A percentile compares a stretch with the other conserved stretches of the same genome.
phyloP scores from a whole-genome alignment of 2,113 vertebrate genomes.

The Stictonetta naevosa region DNA sequence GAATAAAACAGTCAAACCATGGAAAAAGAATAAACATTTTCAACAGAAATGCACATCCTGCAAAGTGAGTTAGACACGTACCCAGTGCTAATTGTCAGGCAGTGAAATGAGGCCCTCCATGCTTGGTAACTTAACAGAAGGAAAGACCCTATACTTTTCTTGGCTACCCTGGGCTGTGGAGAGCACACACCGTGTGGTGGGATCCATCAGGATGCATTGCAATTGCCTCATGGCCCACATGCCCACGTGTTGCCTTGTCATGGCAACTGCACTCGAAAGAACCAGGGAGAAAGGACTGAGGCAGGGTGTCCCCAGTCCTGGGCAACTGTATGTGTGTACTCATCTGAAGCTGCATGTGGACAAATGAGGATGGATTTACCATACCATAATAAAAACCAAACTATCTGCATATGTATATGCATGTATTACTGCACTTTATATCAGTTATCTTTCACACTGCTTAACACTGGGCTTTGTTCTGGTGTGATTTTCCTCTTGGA shows the following conservation, averaged over 20 bases:
- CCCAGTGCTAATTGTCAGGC: background rate
- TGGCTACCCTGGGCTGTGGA: background rate
- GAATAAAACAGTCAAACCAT: slow-evolving; percentile 52
- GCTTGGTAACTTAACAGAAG: background rate
- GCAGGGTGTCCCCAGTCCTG: background rate
- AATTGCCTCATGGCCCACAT: background rate
- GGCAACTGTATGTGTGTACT: background rate
- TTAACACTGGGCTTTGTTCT: background rate
- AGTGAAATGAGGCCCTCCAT: background rate
- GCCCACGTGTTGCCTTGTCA: background rate
- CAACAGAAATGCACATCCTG: background rate
- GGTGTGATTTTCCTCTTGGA: background rate
- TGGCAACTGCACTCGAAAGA: background rate
- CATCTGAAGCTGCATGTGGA: background rate
- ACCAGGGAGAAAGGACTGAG: background rate
- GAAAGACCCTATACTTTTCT: background rate
- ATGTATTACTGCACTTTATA: background rate
- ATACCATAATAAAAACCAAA: background rate
- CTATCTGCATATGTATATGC: background rate
- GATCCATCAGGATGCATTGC: background rate
- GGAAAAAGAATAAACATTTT: slow-evolving; percentile 51
- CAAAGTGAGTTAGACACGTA: background rate
- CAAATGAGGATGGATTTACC: background rate
- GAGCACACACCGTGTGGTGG: fast-evolving
- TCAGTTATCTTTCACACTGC: background rate